Base-by-base conservation (phyloP, 1,140 invertebrate species). In the Antheraea pernyi region DNA sequence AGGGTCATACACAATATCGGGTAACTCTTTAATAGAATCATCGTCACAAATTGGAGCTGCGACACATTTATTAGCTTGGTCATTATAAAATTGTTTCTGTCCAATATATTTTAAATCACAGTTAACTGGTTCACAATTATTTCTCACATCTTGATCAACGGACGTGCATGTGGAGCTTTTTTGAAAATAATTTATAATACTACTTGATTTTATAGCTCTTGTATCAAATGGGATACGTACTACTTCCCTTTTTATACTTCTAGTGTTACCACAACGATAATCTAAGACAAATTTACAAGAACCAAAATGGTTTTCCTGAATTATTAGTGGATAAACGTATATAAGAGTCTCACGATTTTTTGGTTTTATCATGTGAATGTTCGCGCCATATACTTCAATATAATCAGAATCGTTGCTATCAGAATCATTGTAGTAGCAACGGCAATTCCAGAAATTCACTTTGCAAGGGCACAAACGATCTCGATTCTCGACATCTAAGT, bases 101-200 rank as follows among this genome's bases (percentile, higher is more conserved):
- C 81, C 86, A 22, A 74, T 68, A 73, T 90, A 90, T 72, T 90
- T 90, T 7, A 75, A n/a, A 62, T 80, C 79, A 69, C 86, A 90
- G 18, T 88, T 61, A 0, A 82, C 80, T 18, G 84, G 76, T 30
- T 67, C 67, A 69, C 88, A 90, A 30, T 79, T 61, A 39, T 83
- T 74, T 19, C 84, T 73, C 10, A 82, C 68, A 64, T 90, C 76
- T 46, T 83, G 72, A 62, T 90, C 88, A 39, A 83, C 36, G 42
- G 69, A 72, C 16, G 73, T 68, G 70, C 88, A 90, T 10, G 16
- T 10, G n/a, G 18, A 70, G 13, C 10, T 39, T 67, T 76, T 82
- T 61, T 68, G 59, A 60, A 70, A 80, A 88, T 58, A 68, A 67
- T 58, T 87, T 39, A 18, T 83, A 65, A 65, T 59, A 30, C 5